These are phyloP conservation scores for Malurus cyaneus DNA, from an alignment of 2,113 vertebrate species.

Conservation along the genomic window DNA sequence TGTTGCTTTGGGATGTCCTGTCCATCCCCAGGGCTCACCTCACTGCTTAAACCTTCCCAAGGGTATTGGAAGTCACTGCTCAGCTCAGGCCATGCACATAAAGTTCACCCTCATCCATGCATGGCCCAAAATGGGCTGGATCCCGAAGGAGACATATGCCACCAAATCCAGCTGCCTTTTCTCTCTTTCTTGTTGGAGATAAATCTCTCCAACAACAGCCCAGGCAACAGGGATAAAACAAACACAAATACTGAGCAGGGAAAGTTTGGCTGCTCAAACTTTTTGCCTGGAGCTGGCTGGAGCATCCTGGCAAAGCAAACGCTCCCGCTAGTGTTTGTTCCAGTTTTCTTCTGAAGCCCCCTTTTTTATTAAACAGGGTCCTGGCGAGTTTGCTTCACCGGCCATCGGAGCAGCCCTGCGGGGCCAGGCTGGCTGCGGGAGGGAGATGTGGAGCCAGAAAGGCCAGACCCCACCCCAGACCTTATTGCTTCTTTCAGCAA, in stretches of 20 bases:
- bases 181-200: not conserved
- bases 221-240: slow-evolving; percentile 15
- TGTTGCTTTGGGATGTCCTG: not conserved
- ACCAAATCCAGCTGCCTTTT: slow-evolving; percentile 19
- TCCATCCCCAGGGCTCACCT: not conserved
- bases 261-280: not conserved
- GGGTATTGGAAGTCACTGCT: not conserved
- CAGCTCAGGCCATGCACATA: not conserved
- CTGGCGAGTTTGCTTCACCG: not conserved
- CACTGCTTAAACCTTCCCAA: accelerated
- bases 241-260: slow-evolving; percentile 8
- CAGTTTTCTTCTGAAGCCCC: not conserved
- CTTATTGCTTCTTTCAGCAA: not conserved
- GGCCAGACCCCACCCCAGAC: not conserved
- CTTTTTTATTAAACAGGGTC: not conserved
- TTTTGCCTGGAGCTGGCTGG: not conserved
- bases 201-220: not conserved
- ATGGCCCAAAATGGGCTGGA: not conserved
- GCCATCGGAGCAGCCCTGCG: not conserved
- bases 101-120: not conserved
- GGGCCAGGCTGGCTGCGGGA: not conserved
- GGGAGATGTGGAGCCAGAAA: not conserved
- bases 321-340: not conserved
- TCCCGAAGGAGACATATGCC: not conserved
- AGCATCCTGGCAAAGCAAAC: not conserved